Percentiles rank a stretch among this genome's conserved stretches.
Conservation (phyloP, 2,888 invertebrate species). For the Ceratothoa steindachneri region DNA sequence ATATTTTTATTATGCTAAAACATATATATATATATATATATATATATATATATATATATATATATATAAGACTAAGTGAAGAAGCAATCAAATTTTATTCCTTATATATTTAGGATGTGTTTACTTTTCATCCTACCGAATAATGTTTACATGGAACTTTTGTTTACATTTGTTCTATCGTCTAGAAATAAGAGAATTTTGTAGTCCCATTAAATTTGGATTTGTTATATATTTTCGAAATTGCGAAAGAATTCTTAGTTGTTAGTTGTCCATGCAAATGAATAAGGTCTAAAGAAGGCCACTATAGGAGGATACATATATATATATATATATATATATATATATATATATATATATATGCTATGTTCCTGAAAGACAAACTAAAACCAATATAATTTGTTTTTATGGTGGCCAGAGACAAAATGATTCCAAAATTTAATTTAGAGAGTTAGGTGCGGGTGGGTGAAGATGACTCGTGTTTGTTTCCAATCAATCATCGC, state of each 20-base stretch:
- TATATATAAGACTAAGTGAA: constrained; percentile 1
- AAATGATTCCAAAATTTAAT: not conserved
- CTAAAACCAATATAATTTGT: not conserved
- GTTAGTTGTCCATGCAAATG: no score
- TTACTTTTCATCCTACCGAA: no score
- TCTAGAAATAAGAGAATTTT: no score
- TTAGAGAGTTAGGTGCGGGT: not conserved
- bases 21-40: constrained; percentile 8
- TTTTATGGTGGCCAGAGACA: not conserved
- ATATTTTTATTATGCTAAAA: no score
- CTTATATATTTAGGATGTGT: no score
- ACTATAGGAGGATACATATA: not conserved
- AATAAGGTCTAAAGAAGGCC: no score
- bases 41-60: constrained; percentile 4
- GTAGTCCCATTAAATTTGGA: no score
- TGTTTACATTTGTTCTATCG: no score
- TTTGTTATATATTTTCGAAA: no score
- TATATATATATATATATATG: not conserved
- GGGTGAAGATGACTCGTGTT: not conserved
- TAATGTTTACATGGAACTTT: no score
- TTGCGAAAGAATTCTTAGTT: no score
- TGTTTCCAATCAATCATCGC: not conserved
- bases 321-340: not conserved
- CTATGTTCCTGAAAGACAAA: not conserved
- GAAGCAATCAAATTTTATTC: no score